These are phyloP conservation scores for Myotis brandtii DNA, from an alignment of 2,113 vertebrate genomes.

Conservation along the genomic window DNA sequence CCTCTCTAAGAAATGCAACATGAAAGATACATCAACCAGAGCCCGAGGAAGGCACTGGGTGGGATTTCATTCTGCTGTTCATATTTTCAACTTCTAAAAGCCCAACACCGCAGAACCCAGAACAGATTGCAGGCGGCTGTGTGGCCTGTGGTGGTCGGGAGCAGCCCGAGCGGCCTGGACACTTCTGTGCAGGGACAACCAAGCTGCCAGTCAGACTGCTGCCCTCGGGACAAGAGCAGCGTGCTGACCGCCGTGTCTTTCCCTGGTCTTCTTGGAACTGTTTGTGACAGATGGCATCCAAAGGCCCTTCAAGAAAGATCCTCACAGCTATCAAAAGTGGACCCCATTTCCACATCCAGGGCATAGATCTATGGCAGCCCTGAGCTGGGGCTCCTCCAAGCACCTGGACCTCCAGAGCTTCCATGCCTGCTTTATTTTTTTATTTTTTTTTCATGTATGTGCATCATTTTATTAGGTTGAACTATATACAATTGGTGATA, in stretches of 20 bases:
- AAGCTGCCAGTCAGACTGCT: not conserved
- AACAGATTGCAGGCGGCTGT: fast-evolving
- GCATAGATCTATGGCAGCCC: not conserved
- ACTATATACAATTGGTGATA: constrained; percentile 19
- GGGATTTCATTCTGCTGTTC: not conserved
- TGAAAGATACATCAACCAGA: not conserved
- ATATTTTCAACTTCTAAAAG: not conserved
- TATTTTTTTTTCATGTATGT: constrained; percentile 18
- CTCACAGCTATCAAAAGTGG: not conserved
- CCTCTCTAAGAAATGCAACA: not conserved
- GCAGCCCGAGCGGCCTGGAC: not conserved
- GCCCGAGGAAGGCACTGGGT: not conserved
- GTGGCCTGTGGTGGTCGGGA: too few species aligned
- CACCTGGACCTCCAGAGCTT: not conserved
- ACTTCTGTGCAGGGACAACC: too few species aligned
- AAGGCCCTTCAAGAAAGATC: not conserved
- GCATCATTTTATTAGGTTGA: constrained; percentile 35
- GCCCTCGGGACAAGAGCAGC: not conserved
- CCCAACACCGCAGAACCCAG: not conserved
- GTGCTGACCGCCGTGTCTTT: not conserved
- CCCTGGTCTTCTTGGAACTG: not conserved
- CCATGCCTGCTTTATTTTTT: not conserved
- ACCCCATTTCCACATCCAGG: not conserved
- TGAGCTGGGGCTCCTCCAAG: not conserved
- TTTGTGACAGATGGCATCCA: not conserved